A percentile compares a stretch with the other conserved stretches of the same genome.
Evolutionary conservation across 2,888 invertebrate genomes (phyloP).

Genomic region (Chymomyza procnemis): DNA sequence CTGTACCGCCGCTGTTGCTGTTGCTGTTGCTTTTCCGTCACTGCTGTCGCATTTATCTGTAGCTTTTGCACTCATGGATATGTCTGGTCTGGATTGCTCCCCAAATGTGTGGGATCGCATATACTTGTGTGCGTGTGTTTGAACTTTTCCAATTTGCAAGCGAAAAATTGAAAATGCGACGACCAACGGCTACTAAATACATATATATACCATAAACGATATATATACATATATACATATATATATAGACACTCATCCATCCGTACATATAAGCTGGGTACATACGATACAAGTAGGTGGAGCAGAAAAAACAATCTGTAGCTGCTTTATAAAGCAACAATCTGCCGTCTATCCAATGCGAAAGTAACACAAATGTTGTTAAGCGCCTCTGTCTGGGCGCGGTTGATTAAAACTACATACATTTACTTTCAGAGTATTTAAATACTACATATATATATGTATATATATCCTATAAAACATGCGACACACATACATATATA

Average conservation of each 20-base stretch:
- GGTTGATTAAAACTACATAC: constrained; percentile 71
- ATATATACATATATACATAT: constrained; percentile 41
- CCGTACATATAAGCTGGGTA: constrained; percentile 8
- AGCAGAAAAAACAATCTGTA: constrained; percentile 59
- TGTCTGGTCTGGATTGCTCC: constrained; percentile 32
- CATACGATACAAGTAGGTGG: constrained; percentile 13
- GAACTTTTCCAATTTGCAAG: constrained; percentile 71
- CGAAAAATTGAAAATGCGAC: constrained; percentile 71
- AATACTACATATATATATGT: constrained; percentile 7
- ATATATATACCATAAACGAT: constrained; percentile 27
- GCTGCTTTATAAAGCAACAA: constrained; percentile 60
- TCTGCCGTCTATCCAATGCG: constrained; percentile 52
- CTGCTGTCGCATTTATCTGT: constrained; percentile 59
- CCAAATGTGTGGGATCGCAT: not conserved
- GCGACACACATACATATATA: no score
- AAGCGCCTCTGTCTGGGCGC: constrained; percentile 66
- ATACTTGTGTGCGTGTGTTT: constrained; percentile 44
- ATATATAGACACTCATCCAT: not conserved
- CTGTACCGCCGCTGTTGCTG: not conserved
- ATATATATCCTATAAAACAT: constrained; percentile 17
- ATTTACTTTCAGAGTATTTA: constrained; percentile 1
- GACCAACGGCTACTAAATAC: constrained; percentile 59
- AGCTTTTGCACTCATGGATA: constrained; percentile 63
- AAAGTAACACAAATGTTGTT: constrained; percentile 46
- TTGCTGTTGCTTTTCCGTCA: constrained; percentile 21